phyloP scores from a whole-genome alignment of 30 jellyfish, hydroid and myxozoan genomes.

The Morbakka virulenta region DNA sequence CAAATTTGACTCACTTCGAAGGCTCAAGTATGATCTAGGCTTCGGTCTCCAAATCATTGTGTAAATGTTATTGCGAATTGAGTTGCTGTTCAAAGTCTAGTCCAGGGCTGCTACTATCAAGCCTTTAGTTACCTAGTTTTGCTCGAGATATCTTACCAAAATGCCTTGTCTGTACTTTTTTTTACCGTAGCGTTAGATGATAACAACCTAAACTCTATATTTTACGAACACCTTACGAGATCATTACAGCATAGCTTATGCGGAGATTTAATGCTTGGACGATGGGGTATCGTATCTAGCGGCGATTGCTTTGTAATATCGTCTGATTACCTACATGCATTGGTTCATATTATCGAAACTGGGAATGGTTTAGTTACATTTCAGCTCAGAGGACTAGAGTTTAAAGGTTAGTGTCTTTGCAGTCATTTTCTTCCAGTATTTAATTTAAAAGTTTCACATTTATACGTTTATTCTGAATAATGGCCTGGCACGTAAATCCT shows the following conservation, averaged over 20 bases:
- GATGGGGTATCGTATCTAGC: slow-evolving; percentile 96
- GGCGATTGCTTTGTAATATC: slow-evolving; percentile 96
- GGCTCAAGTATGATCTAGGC: no score
- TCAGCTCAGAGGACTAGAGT: slow-evolving; percentile 94
- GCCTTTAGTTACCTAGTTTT: no score
- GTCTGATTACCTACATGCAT: slow-evolving; percentile 86
- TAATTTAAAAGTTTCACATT: neutral
- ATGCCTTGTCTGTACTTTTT: neutral
- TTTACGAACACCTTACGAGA: slow-evolving; percentile 91
- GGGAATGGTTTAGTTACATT: slow-evolving; percentile 96
- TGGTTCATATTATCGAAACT: slow-evolving; percentile 88
- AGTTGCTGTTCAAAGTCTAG: no score
- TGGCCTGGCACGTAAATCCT: no score
- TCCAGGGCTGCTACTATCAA: no score
- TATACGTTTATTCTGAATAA: no score
- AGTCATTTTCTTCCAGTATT: neutral
- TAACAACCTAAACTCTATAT: slow-evolving; percentile 88
- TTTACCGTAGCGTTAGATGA: slow-evolving; percentile 86
- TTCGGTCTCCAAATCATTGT: neutral
- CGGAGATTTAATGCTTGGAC: slow-evolving; percentile 86
- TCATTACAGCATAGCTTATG: slow-evolving; percentile 90
- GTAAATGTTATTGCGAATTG: neutral
- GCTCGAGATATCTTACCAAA: neutral
- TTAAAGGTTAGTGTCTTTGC: slow-evolving; percentile 68
- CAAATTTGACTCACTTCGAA: no score